A percentile compares a stretch with the other conserved stretches of the same genome.
These are phyloP conservation scores for Agrochola macilenta DNA, from an alignment of 2,888 invertebrate species.

Conservation along the genomic window DNA sequence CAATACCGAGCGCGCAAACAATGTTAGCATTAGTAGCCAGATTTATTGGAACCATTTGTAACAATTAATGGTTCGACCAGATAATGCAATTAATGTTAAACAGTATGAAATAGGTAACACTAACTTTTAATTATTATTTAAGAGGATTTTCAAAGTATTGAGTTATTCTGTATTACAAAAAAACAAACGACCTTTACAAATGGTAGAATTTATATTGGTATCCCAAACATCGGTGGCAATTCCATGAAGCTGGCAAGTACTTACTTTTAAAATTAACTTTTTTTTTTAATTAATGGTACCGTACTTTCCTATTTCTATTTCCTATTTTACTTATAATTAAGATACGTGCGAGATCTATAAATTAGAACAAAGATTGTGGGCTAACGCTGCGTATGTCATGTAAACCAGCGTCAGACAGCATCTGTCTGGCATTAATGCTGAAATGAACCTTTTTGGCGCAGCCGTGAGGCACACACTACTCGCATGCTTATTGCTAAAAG, in stretches of 20 bases:
- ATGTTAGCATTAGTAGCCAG: constrained; percentile 6
- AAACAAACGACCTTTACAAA: not conserved
- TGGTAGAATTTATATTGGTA: not conserved
- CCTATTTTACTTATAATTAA: no score
- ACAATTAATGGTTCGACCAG: constrained; percentile 45
- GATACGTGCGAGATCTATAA: not conserved
- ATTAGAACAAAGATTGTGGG: not conserved
- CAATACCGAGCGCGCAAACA: constrained; percentile 21
- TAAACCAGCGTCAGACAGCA: no score
- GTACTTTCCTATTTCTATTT: no score
- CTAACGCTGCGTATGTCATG: no score
- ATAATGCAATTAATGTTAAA: constrained; percentile 45
- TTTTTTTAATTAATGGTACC: not conserved
- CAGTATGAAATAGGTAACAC: constrained; percentile 22
- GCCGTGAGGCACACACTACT: no score
- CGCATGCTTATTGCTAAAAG: no score
- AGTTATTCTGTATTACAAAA: not conserved
- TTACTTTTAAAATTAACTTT: no score
- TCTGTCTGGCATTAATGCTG: no score
- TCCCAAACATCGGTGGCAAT: no score
- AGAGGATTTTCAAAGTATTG: not conserved
- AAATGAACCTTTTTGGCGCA: no score
- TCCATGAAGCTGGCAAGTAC: not conserved
- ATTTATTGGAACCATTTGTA: constrained; percentile 51
- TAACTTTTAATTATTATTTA: constrained; percentile 11